These are phyloP conservation scores for Pherbina coryleti DNA, from an alignment of 2,888 invertebrate genomes.

Conservation along the genomic window DNA sequence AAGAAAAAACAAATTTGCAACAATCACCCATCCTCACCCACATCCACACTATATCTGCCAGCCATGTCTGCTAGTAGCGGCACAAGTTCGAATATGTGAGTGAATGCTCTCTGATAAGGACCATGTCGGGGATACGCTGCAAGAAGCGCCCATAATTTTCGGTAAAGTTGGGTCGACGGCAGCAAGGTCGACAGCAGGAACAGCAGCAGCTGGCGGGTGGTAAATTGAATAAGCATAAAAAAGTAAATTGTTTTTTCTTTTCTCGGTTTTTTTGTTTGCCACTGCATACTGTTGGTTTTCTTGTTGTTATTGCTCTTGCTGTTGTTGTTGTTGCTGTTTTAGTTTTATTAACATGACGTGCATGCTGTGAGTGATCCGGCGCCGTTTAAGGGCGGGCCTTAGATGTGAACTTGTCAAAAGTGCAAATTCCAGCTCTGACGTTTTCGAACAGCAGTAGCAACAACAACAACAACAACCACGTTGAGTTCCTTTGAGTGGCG, in stretches of 20 bases:
- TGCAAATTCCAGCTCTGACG: conserved; percentile 64
- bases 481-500: conserved; percentile 13
- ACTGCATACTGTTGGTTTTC: neutral
- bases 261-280: conserved; percentile 18
- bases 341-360: conserved; percentile 55
- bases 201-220: conserved; percentile 51
- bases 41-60: neutral
- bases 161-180: neutral
- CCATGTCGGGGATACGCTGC: neutral
- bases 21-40: neutral
- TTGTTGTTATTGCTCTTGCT: no score
- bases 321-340: conserved; percentile 43
- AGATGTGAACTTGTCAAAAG: conserved; percentile 61
- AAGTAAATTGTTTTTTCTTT: conserved; percentile 45
- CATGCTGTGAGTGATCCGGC: conserved; percentile 38
- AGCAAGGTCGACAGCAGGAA: conserved; percentile 1
- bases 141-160: neutral
- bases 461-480: conserved; percentile 19
- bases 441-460: conserved; percentile 14
- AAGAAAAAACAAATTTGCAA: neutral
- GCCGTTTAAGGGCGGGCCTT: neutral
- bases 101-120: conserved; percentile 2
- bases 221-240: conserved; percentile 52
- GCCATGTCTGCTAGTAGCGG: conserved; percentile 22
- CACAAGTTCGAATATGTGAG: conserved; percentile 28